Evolutionary conservation across 1,140 invertebrate species (phyloP).

Genomic region (Tetraneura akinire): DNA sequence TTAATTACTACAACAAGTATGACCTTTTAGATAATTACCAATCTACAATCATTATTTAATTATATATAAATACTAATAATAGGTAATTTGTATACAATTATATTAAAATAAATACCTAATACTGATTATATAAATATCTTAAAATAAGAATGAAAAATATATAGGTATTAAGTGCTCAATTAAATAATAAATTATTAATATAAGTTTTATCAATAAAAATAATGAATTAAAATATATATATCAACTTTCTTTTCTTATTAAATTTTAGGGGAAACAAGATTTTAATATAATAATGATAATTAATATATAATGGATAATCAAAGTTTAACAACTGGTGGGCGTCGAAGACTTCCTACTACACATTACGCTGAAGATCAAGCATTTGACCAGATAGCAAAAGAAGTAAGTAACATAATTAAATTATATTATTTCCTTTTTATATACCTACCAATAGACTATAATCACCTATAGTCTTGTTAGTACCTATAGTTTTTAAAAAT

Average conservation of each 20-base stretch:
- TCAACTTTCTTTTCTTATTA: neutral
- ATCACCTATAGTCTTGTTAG: no score
- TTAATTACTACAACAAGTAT: neutral
- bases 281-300: slow-evolving; percentile 19
- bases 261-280: neutral
- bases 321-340: slow-evolving; percentile 61
- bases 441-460: no score
- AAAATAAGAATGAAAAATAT: neutral
- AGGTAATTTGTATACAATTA: neutral
- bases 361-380: slow-evolving; percentile 82
- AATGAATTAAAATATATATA: neutral
- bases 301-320: slow-evolving; percentile 52
- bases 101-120: neutral
- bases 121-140: neutral
- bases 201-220: neutral
- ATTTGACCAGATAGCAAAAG: slow-evolving; percentile 85
- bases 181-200: neutral
- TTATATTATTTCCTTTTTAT: neutral
- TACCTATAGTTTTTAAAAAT: no score
- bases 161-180: neutral
- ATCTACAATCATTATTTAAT: neutral
- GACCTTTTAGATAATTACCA: neutral
- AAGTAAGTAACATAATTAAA: slow-evolving; percentile 64
- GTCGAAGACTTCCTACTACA: slow-evolving; percentile 71
- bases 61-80: neutral